These are phyloP conservation scores for Microplitis deprimator DNA, from an alignment of 2,888 invertebrate species.

Conservation along the genomic window DNA sequence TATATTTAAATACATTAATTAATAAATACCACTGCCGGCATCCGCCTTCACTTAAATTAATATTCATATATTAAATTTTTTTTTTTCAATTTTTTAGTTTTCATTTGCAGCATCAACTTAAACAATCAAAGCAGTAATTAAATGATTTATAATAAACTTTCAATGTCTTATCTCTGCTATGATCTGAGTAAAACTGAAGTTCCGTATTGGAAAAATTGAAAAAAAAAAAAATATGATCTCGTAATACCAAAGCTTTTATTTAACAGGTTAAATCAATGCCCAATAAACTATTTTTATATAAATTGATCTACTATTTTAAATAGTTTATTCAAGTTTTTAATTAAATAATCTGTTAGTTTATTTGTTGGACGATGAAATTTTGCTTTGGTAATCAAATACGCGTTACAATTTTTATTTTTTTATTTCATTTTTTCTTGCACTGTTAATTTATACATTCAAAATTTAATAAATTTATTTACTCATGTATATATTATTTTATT, in stretches of 20 bases:
- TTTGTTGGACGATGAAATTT: background rate
- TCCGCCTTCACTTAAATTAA: conserved; percentile 40
- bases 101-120: conserved; percentile 66
- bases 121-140: conserved; percentile 69
- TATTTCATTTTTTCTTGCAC: conserved; percentile 39
- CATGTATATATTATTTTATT: conserved; percentile 61
- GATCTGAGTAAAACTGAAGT: conserved; percentile 47
- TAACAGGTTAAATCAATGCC: conserved; percentile 10
- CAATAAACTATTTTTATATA: conserved; percentile 8
- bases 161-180: background rate
- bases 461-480: conserved; percentile 43
- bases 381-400: background rate
- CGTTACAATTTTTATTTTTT: conserved; percentile 34
- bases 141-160: conserved; percentile 51
- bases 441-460: conserved; percentile 53
- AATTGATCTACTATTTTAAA: background rate
- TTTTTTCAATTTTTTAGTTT: conserved; percentile 41
- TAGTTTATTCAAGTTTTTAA: background rate
- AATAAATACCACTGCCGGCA: conserved; percentile 29
- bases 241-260: conserved; percentile 18
- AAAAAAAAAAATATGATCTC: background rate
- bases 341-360: conserved; percentile 1
- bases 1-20: conserved; percentile 17
- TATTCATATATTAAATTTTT: conserved; percentile 44
- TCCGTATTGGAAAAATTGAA: conserved; percentile 50